These are phyloP conservation scores for Lepidotrigona ventralis DNA, from an alignment of 1,140 invertebrate genomes.

Conservation along the genomic window DNA sequence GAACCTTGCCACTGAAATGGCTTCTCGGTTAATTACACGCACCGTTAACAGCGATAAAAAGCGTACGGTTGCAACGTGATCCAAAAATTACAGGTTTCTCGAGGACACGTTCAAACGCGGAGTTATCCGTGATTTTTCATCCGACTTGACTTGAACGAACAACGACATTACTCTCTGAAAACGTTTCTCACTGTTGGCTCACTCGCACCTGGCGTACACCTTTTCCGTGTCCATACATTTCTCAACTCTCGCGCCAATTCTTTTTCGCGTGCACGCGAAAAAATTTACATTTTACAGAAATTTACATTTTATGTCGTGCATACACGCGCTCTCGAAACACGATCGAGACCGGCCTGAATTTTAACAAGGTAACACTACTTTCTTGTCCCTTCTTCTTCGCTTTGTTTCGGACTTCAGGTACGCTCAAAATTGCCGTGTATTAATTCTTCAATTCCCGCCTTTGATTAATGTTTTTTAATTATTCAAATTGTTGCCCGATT, in stretches of 20 bases:
- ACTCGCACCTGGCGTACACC: not conserved
- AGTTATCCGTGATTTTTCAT: not conserved
- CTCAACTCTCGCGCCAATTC: too few species aligned
- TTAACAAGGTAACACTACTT: not conserved
- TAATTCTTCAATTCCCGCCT: not conserved
- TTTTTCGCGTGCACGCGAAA: conserved; percentile 12
- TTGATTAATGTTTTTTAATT: too few species aligned
- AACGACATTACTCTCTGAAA: not conserved
- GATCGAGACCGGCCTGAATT: not conserved
- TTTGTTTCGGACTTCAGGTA: not conserved
- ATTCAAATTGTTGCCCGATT: not conserved
- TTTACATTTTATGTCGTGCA: not conserved
- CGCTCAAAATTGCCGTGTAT: not conserved
- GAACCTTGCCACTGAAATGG: not conserved
- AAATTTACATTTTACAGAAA: conserved; percentile 35
- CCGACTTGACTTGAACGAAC: not conserved
- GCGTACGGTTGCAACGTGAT: not conserved
- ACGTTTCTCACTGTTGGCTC: not conserved
- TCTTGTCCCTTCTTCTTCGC: not conserved
- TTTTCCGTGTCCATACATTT: conserved; percentile 17
- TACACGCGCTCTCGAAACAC: not conserved
- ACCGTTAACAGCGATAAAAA: not conserved
- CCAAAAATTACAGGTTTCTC: not conserved
- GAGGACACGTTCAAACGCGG: not conserved
- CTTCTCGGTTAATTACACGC: not conserved